Evolutionary conservation across 2,888 invertebrate species (phyloP), one percentile per base, ranked within the genome.

Genomic region (Rhagophthalmus giganteus): DNA sequence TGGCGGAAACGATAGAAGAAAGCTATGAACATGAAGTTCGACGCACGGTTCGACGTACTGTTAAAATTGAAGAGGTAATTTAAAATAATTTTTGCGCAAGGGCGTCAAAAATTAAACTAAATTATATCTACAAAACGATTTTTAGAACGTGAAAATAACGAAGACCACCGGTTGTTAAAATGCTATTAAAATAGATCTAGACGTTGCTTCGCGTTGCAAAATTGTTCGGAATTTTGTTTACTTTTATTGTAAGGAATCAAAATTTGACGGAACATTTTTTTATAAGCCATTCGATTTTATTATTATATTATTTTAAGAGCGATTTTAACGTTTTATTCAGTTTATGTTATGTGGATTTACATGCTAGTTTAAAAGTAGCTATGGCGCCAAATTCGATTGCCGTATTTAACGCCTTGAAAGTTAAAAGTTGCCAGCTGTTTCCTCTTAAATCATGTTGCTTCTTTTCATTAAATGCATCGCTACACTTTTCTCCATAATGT

Each of bases 51-150:
- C 81, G 84, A 74, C 80, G 83, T 77, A 84, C 80, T 71, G 79
- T 83, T 78, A 84, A 83, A 79, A 85, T 85, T 74, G 81, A 85
- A 79, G 85, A 85, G 82, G 85, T 85, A 81, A 82, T 82, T 73
- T 41, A 33, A 4, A 9, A 38, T 14, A 38, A 15, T 7, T 8
- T 25, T n/a, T 12, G 9, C 7, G 27, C 28, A 38, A 42, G n/a
- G n/a, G n/a, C n/a, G n/a, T n/a, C n/a, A n/a, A n/a, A n/a, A n/a
- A n/a, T n/a, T n/a, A n/a, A n/a, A n/a, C n/a, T n/a, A n/a, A n/a
- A n/a, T n/a, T n/a, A n/a, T n/a, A n/a, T n/a, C n/a, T n/a, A n/a
- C 10, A 11, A 14, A 8, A 7, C 10, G n/a, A 3, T 15, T 34
- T 3, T 24, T 13, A 6, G 13, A 12, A 26, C 7, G 24, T 24